These are phyloP conservation scores for Seira musarum DNA, from an alignment of 2,888 invertebrate genomes.

Conservation along the genomic window DNA sequence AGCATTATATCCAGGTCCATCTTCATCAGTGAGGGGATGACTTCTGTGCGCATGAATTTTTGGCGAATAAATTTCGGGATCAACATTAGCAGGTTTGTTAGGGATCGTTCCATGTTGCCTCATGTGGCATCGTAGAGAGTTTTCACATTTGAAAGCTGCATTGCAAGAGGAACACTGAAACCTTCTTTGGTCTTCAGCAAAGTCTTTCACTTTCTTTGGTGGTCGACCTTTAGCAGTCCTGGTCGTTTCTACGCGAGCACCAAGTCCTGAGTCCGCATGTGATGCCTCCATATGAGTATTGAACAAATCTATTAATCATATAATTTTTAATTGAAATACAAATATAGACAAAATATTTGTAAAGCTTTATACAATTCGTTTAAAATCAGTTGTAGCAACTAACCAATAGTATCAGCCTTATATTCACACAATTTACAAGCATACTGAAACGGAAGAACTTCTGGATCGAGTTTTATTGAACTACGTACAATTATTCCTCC, in stretches of 20 bases:
- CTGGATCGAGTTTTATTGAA: not conserved
- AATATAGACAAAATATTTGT: not conserved
- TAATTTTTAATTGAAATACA: not conserved
- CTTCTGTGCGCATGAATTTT: not conserved
- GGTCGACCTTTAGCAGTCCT: conserved; percentile 70
- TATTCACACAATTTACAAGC: conserved; percentile 63
- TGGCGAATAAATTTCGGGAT: conserved; percentile 31
- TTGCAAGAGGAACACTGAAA: conserved; percentile 72
- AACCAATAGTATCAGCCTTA: conserved; percentile 58
- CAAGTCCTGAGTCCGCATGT: conserved; percentile 32
- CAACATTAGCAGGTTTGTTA: conserved; percentile 38
- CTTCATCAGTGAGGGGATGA: too few relatives aligned
- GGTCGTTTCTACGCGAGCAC: conserved; percentile 50
- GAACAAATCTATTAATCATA: conserved; percentile 50
- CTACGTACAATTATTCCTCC: too few relatives aligned
- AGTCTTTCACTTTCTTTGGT: conserved; percentile 40
- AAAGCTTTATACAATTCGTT: too few relatives aligned
- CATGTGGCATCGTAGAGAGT: conserved; percentile 73
- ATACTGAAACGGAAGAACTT: conserved; percentile 58
- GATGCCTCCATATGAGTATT: conserved; percentile 48
- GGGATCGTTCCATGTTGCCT: conserved; percentile 71
- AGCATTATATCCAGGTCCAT: too few relatives aligned
- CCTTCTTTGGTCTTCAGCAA: conserved; percentile 66
- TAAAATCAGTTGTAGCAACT: conserved; percentile 13
- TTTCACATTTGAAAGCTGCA: conserved; percentile 72